phyloP scores from a whole-genome alignment of 2,888 invertebrate genomes.

The Scaptomyza polygonia region DNA sequence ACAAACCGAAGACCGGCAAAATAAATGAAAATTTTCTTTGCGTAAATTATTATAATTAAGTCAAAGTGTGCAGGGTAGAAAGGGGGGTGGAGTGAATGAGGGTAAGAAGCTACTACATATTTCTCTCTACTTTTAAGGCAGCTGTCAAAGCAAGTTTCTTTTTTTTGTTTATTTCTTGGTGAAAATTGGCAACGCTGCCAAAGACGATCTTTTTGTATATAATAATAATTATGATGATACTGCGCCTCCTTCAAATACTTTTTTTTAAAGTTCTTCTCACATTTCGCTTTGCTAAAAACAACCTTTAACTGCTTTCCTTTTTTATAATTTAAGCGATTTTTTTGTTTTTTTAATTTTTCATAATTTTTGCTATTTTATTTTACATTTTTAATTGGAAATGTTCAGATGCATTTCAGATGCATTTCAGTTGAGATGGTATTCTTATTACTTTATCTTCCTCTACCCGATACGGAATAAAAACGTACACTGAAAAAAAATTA shows the following conservation, averaged over 20 bases:
- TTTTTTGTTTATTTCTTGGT: not conserved
- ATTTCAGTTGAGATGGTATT: constrained; percentile 55
- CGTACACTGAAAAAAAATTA: not conserved
- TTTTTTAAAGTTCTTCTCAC: constrained; percentile 13
- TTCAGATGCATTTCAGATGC: constrained; percentile 64
- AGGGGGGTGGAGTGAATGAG: not conserved
- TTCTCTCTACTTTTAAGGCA: not conserved
- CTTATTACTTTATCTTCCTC: constrained; percentile 60
- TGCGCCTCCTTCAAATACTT: constrained; percentile 8
- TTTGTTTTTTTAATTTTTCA: not conserved
- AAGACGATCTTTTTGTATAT: constrained; percentile 6
- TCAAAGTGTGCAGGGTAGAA: not conserved
- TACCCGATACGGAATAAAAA: constrained; percentile 49
- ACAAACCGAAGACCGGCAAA: constrained; percentile 14
- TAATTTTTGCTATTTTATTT: not conserved
- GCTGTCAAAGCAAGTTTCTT: not conserved
- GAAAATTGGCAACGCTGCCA: constrained; percentile 1
- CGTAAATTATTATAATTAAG: constrained; percentile 72
- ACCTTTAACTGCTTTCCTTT: constrained; percentile 51
- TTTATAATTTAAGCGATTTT: not conserved
- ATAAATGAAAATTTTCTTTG: constrained; percentile 26
- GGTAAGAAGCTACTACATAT: no score
- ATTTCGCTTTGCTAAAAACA: constrained; percentile 59
- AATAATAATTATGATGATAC: constrained; percentile 11
- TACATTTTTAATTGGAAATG: constrained; percentile 64